A percentile compares a stretch with the other conserved stretches of the same genome.
These are phyloP conservation scores for Hipposideros armiger DNA, from an alignment of 2,113 vertebrate genomes.

Conservation along the genomic window DNA sequence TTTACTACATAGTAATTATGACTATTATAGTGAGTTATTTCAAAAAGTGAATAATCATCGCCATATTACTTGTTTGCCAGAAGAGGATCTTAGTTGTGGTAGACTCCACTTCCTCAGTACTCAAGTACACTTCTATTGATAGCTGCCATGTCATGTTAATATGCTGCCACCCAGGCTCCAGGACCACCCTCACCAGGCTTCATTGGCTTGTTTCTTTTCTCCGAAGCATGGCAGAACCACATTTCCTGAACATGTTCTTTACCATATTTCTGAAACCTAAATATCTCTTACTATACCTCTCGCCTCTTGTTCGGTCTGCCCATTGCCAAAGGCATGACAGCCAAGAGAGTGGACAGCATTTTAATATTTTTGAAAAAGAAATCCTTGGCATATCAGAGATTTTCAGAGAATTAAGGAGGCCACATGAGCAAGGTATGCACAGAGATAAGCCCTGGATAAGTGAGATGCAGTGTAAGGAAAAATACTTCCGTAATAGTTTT, in stretches of 20 bases:
- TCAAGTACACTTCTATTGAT: background rate
- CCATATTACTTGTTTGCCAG: background rate
- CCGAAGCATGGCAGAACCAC: background rate
- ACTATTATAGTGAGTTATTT: too few species aligned
- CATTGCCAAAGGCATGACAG: background rate
- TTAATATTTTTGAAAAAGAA: constrained; percentile 36
- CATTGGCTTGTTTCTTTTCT: background rate
- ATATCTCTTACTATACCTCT: background rate
- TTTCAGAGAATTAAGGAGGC: background rate
- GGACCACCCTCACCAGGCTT: too few species aligned
- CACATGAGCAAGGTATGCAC: background rate
- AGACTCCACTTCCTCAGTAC: background rate
- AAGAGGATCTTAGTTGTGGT: background rate
- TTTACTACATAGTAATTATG: too few species aligned
- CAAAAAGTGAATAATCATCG: background rate
- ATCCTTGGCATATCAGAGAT: background rate
- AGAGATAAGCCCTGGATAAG: background rate
- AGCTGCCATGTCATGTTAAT: background rate
- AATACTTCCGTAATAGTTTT: background rate
- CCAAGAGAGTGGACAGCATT: background rate
- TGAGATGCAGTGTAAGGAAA: background rate
- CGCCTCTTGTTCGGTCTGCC: background rate
- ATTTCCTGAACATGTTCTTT: background rate
- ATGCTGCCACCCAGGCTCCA: background rate
- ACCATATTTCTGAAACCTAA: background rate